phyloP scores from a whole-genome alignment of 2,888 invertebrate genomes.

The Platerodrilus igneus region DNA sequence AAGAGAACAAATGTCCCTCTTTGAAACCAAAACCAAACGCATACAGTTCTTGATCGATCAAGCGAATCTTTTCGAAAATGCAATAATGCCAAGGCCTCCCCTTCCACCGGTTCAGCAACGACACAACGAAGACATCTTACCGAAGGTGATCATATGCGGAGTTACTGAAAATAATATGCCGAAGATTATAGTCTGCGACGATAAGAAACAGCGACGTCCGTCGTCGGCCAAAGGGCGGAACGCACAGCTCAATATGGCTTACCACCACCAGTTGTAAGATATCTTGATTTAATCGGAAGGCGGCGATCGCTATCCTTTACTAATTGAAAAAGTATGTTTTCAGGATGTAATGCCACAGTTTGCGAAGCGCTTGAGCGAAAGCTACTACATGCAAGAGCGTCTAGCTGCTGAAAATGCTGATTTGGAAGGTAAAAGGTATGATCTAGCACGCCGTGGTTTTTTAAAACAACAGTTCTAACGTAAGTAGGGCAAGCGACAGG shows the following conservation, averaged over 20 bases:
- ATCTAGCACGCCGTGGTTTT: no score
- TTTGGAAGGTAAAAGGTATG: constrained; percentile 64
- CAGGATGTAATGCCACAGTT: constrained; percentile 39
- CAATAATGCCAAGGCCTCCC: constrained; percentile 31
- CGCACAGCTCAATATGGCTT: background rate
- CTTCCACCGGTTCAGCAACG: constrained; percentile 18
- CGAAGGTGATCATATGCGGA: constrained; percentile 55
- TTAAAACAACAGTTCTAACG: no score
- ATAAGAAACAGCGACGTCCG: constrained; percentile 34
- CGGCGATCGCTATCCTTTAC: no score
- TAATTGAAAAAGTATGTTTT: no score
- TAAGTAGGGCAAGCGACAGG: no score
- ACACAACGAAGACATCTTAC: constrained; percentile 44
- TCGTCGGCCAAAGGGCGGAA: constrained; percentile 1
- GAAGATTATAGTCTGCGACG: constrained; percentile 53
- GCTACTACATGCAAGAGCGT: constrained; percentile 64
- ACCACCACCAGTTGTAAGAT: constrained; percentile 8
- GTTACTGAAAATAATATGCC: constrained; percentile 51
- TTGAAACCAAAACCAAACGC: constrained; percentile 57
- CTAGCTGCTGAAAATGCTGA: constrained; percentile 63
- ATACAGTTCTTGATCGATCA: constrained; percentile 54
- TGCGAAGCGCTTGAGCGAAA: constrained; percentile 58
- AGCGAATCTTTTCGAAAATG: constrained; percentile 42
- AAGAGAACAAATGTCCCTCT: constrained; percentile 57
- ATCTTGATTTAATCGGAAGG: no score